These are phyloP conservation scores for Drosophila ohnishii DNA, from an alignment of 1,140 invertebrate genomes.

Conservation along the genomic window DNA sequence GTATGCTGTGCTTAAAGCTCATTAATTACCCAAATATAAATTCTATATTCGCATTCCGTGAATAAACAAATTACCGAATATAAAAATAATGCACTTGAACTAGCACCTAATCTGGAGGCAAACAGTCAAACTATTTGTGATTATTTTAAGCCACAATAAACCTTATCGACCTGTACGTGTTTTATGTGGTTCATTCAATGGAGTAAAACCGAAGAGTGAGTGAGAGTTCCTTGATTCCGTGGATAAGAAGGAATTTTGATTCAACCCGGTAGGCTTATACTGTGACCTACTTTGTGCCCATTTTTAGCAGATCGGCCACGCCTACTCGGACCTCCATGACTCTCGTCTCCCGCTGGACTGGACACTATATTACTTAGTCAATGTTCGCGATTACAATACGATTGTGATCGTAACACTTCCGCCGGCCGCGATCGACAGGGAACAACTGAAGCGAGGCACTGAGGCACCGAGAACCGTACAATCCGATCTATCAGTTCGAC, in stretches of 20 bases:
- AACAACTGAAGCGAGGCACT: constrained; percentile 54
- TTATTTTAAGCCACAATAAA: constrained; percentile 11
- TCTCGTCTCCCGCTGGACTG: background rate
- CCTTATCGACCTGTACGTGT: constrained; percentile 8
- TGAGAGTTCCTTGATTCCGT: background rate
- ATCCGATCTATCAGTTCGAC: constrained; percentile 39
- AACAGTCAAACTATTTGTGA: constrained; percentile 24
- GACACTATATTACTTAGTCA: background rate
- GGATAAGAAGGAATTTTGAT: background rate
- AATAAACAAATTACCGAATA: background rate
- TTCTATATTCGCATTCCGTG: background rate
- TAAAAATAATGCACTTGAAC: constrained; percentile 6
- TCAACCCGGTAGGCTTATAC: background rate
- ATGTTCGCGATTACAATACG: background rate
- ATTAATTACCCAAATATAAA: background rate
- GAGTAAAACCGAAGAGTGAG: background rate
- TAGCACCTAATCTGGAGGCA: background rate
- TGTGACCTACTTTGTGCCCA: constrained; percentile 63
- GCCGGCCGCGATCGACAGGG: constrained; percentile 47
- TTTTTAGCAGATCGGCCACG: constrained; percentile 57
- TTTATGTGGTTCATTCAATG: background rate
- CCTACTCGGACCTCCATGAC: constrained; percentile 58
- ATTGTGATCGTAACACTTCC: constrained; percentile 44
- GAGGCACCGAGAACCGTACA: constrained; percentile 20
- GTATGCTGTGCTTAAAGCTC: background rate